phyloP scores from a whole-genome alignment of 2,888 invertebrate genomes.

The Drosophila macrospina region DNA sequence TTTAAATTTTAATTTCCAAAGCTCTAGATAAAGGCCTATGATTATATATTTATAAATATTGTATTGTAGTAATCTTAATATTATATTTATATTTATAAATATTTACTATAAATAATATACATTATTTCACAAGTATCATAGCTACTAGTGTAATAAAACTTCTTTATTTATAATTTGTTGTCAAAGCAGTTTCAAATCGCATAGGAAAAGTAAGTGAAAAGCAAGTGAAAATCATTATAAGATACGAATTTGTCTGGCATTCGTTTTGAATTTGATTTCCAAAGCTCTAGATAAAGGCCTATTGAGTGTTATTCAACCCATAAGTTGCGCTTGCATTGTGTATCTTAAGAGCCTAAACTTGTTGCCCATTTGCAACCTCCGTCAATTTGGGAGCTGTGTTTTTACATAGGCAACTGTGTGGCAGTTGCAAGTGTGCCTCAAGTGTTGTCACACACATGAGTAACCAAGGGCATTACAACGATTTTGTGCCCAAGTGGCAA shows the following conservation, averaged over 20 bases:
- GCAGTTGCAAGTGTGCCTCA: slow-evolving; percentile 61
- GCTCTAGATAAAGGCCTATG: too few species aligned
- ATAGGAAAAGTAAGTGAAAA: too few species aligned
- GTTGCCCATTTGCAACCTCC: slow-evolving; percentile 25
- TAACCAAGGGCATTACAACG: slow-evolving; percentile 64
- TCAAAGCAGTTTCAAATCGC: too few species aligned
- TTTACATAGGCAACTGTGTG: slow-evolving; percentile 22
- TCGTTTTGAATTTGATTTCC: not conserved
- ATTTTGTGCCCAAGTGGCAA: slow-evolving; percentile 60
- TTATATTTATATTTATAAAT: too few species aligned
- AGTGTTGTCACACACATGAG: slow-evolving; percentile 75
- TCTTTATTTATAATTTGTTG: too few species aligned
- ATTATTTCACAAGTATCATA: too few species aligned
- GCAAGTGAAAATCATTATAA: not conserved
- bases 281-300: slow-evolving; percentile 2
- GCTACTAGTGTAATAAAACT: too few species aligned
- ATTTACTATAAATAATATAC: too few species aligned
- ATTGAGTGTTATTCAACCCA: slow-evolving; percentile 15
- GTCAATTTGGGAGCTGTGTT: slow-evolving; percentile 33
- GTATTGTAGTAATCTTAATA: too few species aligned
- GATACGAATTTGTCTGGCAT: too few species aligned
- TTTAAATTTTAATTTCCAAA: too few species aligned
- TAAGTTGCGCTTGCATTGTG: not conserved
- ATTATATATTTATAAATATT: too few species aligned
- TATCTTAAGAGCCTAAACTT: slow-evolving; percentile 1